Evolutionary conservation across 2,888 invertebrate species (phyloP), one percentile per base, ranked within the genome.

Genomic region (Aleiodes testaceus): DNA sequence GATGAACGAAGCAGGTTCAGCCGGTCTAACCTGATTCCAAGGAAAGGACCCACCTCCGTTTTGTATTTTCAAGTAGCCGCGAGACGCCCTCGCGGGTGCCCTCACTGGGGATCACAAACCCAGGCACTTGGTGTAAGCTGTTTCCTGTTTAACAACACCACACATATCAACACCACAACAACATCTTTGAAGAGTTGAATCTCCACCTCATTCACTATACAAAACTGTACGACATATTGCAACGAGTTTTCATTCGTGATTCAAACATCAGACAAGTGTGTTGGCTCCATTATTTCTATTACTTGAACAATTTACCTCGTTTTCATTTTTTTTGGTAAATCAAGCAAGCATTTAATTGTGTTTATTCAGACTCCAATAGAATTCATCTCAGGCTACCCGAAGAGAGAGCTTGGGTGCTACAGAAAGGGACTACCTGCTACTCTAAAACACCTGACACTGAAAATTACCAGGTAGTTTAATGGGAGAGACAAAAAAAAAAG

Each of bases 21-120:
- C 87, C 87, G 87, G 87, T 87, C 87, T 87, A 87, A 87, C 87
- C 87, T 87, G 87, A 87, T 87, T 87, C 85, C 36, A 36, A 59
- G 85, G 79, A 84, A 86, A 85, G 85, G 85, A 83, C 84, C 85
- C 85, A 85, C 85, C 85, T 81, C 84, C 83, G 84, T 85, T 36
- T 85, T 85, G 85, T 85, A 85, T 85, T 85, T 36, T 85, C 85
- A 85, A 85, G 84, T 83, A 83, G 81, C 82, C 82, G 83, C 82
- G 83, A 78, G 65, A 84, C 84, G 84, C 84, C 84, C 84, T 84
- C 85, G 82, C 77, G 70, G 66, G 74, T 36, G 77, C 78, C 79
- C 78, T 78, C 81, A 63, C 63, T 26, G 36, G 26, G 30, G 42
- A 53, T 42, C 52, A 63, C 50, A 36, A 36, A 36, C 36, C 7